Base-by-base conservation (phyloP, 2,888 invertebrate species). In the Scaptomyza parva region DNA sequence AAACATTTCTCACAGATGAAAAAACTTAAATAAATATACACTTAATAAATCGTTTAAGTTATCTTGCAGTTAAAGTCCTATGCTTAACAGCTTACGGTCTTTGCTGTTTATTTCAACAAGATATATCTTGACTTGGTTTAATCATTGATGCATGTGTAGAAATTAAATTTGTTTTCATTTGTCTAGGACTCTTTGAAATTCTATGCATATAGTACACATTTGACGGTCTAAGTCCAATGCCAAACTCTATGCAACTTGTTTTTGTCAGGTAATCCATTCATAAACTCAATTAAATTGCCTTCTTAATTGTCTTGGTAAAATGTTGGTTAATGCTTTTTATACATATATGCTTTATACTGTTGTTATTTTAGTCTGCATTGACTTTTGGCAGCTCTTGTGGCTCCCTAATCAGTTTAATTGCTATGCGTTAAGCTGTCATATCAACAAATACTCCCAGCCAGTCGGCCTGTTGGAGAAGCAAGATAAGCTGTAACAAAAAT, bases 361-460 rank as follows among this genome's bases (percentile, higher is more conserved):
- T 69, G 41, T 55, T 64, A 53, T 70, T 72, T 48, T 59, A 39
- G 22, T 54, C 65, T 59, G 24, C 18, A 52, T 54, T 59, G 51
- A 9, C 39, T 37, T 37, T 17, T 33, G 39, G n/a, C 43, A 39
- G 50, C 39, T 48, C 59, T 65, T 65, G 57, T 37, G 51, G 35
- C 70, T 51, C 48, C 60, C 76, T 81, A 79, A 83, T 81, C 85
- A 85, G 66, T 68, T 70, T 70, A 79, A 82, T 85, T 82, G 78
- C 70, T 67, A 65, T 65, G 70, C 55, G 52, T 74, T 70, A 64
- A 73, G 70, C 64, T 54, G 60, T 51, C 68, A 57, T 47, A 68
- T 68, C 75, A 61, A 41, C 58, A 52, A 12, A 51, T 51, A 35
- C 33, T 43, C 58, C 11, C 18, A 30, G 9, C 37, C 39, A 37